Evolutionary conservation across 2,888 invertebrate species (phyloP).

Genomic region (Chrysolina americana): DNA sequence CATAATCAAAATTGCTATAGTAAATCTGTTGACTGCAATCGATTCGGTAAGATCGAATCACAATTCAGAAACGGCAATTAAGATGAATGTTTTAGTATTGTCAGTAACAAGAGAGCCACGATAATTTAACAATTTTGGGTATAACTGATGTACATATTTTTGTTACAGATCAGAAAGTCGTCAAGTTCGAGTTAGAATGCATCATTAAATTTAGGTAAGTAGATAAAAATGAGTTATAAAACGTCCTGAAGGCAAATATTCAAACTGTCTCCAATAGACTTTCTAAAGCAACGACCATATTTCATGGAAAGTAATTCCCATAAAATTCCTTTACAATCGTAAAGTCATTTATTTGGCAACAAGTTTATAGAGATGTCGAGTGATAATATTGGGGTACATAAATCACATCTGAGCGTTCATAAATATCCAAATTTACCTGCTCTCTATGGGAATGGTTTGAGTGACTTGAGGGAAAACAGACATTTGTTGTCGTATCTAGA

Average conservation of each 20-base stretch:
- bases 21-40: too few species aligned
- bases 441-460: conserved; percentile 2
- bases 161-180: neutral
- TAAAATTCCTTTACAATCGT: conserved; percentile 36
- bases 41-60: too few species aligned
- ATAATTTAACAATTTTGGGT: too few species aligned
- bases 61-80: neutral
- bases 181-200: neutral
- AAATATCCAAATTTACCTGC: conserved; percentile 41
- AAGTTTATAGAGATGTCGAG: conserved; percentile 47
- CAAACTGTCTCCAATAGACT: neutral
- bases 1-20: too few species aligned
- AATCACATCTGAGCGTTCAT: conserved; percentile 36
- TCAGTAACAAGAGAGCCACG: too few species aligned
- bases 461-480: conserved; percentile 1
- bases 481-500: neutral
- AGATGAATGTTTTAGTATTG: too few species aligned
- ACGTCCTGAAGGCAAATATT: conserved; percentile 26
- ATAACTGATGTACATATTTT: neutral
- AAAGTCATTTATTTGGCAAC: conserved; percentile 43
- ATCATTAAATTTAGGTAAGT: neutral
- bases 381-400: conserved; percentile 40
- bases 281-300: neutral
- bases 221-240: conserved; percentile 19
- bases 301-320: conserved; percentile 10